Evolutionary conservation across 2,113 vertebrate species (phyloP).

Genomic region (Smithornis capensis): DNA sequence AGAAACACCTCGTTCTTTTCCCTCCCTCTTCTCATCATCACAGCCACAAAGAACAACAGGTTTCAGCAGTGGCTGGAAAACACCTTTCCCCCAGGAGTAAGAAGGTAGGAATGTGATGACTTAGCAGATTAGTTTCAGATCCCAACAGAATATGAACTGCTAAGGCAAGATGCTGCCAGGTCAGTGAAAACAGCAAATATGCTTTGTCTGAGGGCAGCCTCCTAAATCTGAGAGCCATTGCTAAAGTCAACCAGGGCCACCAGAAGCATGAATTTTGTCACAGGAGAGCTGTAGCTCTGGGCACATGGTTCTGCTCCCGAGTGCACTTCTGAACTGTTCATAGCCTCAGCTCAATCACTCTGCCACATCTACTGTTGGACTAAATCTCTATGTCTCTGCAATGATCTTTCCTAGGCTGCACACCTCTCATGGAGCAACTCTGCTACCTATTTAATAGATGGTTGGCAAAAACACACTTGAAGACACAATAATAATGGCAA

Average conservation of each 20-base stretch:
- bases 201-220: background rate
- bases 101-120: background rate
- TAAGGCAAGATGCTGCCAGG: background rate
- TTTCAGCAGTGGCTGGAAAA: background rate
- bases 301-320: background rate
- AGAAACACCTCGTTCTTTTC: background rate
- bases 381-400: background rate
- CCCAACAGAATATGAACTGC: background rate
- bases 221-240: background rate
- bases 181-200: background rate
- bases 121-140: background rate
- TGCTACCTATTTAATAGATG: background rate
- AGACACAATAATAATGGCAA: background rate
- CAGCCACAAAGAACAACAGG: background rate
- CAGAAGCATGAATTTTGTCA: background rate
- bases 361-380: background rate
- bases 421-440: background rate
- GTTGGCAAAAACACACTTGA: background rate
- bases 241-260: background rate
- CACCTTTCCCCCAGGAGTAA: background rate
- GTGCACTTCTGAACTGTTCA: background rate
- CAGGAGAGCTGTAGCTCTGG: background rate
- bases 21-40: background rate
- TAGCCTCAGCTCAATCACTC: accelerated
- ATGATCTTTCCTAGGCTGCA: background rate